Base-by-base conservation (phyloP, 2,797 vertebrate genomes). In the Furcifer pardalis region DNA sequence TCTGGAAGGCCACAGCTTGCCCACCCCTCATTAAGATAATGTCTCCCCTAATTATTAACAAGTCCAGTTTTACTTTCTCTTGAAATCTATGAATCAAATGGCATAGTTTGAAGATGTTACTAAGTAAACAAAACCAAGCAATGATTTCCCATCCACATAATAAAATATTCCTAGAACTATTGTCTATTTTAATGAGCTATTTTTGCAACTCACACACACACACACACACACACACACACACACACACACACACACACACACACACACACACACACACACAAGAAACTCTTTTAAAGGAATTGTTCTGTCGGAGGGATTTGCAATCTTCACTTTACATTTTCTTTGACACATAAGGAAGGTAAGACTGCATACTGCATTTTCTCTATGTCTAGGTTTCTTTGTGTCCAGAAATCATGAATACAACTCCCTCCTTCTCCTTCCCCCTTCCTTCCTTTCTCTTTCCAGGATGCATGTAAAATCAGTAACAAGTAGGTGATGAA, bases 381-480 rank as follows among this genome's bases (percentile, higher is more conserved):
- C 82, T 66, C 74, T 27, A 27, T 68, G 82, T 85, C 83, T 1
- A 37, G 44, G 71, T 17, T 82, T 63, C 6, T 84, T 84, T 84
- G 77, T 72, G 46, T 84, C 17, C 42, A 88, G 86, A 72, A 75
- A 77, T 86, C 2, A 42, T 42, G 77, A 69, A 85, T n/a, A 17
- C 75, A 87, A 92, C 46, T 49, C 46, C 46, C 7, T 12, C 46
- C 46, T 12, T 8, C 46, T 12, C 46, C 46, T 49, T 7, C 46
- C 46, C 13, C 46, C 46, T 49, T 49, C 46, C 46, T 49, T 49
- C 46, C 46, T 49, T 49, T 49, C 13, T 49, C 13, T 49, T 49
- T 7, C 46, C 49, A 84, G 91, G 87, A 90, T 77, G 52, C 10
- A 82, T 52, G 44, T 44, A 30, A 73, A 30, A 77, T 81, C 85